Evolutionary conservation across 1,140 invertebrate species (phyloP), one percentile per base, ranked within the genome.

Genomic region (Rhagoletis pomonella): DNA sequence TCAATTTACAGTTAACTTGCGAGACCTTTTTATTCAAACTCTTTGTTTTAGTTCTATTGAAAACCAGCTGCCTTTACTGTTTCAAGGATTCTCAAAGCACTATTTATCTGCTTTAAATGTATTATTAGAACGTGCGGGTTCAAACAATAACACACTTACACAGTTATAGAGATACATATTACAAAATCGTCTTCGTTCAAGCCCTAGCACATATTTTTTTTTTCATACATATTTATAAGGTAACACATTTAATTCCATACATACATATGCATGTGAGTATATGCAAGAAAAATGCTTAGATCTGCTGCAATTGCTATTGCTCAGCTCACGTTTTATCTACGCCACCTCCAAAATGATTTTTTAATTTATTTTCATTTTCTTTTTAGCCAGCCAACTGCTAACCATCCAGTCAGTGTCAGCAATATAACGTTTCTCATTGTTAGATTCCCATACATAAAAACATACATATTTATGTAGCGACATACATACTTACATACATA

Each of bases 351-450:
- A 81, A 81, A 19, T 19, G 17, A 50, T 67, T 67, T 67, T 62
- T 62, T 62, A 3, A 62, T 62, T 62, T 17, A n/a, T 62, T 17
- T 62, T 29, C 5, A 55, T 55, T 81, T 81, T 81, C 73, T 81
- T 81, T 81, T n/a, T 17, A 81, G 47, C 44, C n/a, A 29, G 47
- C 55, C n/a, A 50, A 1, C 73, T n/a, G n/a, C n/a, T n/a, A n/a
- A n/a, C n/a, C n/a, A n/a, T n/a, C 47, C 17, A 55, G 44, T n/a
- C 73, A 81, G 69, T 81, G 73, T n/a, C 73, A 81, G 7, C 73
- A 81, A 81, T 29, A 81, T 81, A 81, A 81, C 73, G 73, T 81
- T 81, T 55, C n/a, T 55, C 47, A 81, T 81, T 81, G 73, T 81
- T 81, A 81, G 73, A 81, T 55, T 50, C 55, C 7, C 47, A 55